Conservation (phyloP, 2,888 invertebrate genomes). For the Frankliniella intonsa region DNA sequence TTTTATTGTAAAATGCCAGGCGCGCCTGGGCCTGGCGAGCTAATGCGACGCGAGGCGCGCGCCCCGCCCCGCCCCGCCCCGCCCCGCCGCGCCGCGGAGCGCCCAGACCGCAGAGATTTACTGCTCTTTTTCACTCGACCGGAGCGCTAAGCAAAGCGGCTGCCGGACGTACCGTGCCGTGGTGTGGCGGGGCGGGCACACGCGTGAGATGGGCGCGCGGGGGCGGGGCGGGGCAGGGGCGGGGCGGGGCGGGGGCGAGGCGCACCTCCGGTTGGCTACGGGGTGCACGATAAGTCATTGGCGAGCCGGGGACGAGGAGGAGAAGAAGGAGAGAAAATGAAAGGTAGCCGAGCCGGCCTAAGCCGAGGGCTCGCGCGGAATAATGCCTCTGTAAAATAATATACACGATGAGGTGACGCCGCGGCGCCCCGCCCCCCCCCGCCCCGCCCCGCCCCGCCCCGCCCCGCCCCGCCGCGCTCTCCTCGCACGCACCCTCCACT, state of each 20-base stretch:
- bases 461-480: not conserved
- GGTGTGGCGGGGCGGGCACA: not conserved
- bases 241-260: too few relatives aligned
- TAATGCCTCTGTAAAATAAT: conserved; percentile 18
- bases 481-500: too few relatives aligned
- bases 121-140: too few relatives aligned
- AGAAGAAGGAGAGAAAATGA: not conserved
- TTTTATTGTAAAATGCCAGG: too few relatives aligned
- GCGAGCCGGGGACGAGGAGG: not conserved
- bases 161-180: too few relatives aligned
- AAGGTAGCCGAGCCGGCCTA: not conserved
- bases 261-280: not conserved
- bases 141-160: too few relatives aligned
- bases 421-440: not conserved
- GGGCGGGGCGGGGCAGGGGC: not conserved
- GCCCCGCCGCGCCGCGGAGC: too few relatives aligned
- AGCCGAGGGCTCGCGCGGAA: not conserved
- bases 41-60: too few relatives aligned
- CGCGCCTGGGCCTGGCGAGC: too few relatives aligned
- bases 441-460: not conserved
- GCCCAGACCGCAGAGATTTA: too few relatives aligned
- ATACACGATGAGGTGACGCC: not conserved
- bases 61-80: too few relatives aligned
- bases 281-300: not conserved
- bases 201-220: not conserved